Base-by-base conservation (phyloP, 2,888 invertebrate species). In the Dynastes hyllus region DNA sequence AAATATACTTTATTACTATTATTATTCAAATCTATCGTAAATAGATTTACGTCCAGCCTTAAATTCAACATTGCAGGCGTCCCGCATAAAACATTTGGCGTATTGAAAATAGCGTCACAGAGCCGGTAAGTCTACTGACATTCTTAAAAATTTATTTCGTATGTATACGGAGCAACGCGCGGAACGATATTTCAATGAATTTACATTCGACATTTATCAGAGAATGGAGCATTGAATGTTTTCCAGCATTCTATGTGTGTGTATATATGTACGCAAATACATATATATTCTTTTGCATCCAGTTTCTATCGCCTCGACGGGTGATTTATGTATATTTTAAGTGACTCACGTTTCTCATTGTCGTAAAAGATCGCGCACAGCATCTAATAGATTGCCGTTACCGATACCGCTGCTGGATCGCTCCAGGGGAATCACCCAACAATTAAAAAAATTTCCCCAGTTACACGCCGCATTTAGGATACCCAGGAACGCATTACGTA, bases 81-180 rank as follows among this genome's bases (percentile, higher is more conserved):
- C 22, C 16, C 55, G 55, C 55, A 22, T 58, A 58, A 22, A 22
- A 58, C 55, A 22, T 22, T n/a, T 5, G n/a, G 22, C 55, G 55
- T 58, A 22, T 22, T 22, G n/a, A 58, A 58, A 58, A 58, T 22
- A 58, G 27, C 27, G 22, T 58, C 55, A 22, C 55, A 58, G 16
- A 58, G 5, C 16, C 55, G 55, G 55, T 58, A 58, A 58, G 22
- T 58, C 55, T 58, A 58, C 55, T 58, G 55, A 22, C 55, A 58
- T 58, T 58, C 55, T 58, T 58, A 58, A 58, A 58, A 58, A 58
- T 58, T 58, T 58, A 58, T 58, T 58, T 58, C 55, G 55, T 58
- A 58, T 58, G 55, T 58, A 58, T 58, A 58, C 55, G 55, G 55
- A 22, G 22, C 55, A 22, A 45, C 45, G 55, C 22, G 55, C 22